phyloP scores from a whole-genome alignment of 23 tunicate species.

The Oikopleura dioica region DNA sequence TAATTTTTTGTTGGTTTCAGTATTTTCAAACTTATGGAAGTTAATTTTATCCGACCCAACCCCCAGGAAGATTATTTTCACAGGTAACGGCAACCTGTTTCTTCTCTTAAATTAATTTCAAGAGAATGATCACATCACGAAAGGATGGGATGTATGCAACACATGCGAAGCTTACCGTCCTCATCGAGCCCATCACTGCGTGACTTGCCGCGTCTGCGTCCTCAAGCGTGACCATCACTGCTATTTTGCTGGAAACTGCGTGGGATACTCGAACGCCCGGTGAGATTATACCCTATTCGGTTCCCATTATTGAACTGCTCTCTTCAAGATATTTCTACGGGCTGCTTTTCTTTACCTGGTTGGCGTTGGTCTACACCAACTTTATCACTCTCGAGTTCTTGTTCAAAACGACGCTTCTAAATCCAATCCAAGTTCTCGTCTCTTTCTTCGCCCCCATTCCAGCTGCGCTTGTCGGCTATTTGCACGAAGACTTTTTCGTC shows the following conservation, averaged over 20 bases:
- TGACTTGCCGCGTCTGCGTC: constrained; percentile 31
- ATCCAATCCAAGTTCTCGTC: constrained; percentile 22
- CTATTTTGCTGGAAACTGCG: constrained; percentile 47
- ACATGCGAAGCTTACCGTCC: neutral
- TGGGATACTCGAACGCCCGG: constrained; percentile 33
- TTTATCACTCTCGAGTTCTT: constrained; percentile 37
- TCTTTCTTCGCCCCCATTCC: neutral
- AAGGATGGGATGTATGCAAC: neutral
- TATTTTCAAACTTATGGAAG: neutral
- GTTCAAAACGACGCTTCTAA: constrained; percentile 18
- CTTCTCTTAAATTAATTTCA: neutral
- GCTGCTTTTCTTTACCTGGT: constrained; percentile 43
- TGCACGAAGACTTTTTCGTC: neutral
- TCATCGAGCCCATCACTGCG: constrained; percentile 48
- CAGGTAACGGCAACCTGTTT: neutral
- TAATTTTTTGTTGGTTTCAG: neutral
- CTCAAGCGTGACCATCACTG: constrained; percentile 83
- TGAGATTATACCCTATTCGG: too few species aligned
- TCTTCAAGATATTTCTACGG: constrained; percentile 44
- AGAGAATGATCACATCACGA: neutral
- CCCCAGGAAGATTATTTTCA: neutral
- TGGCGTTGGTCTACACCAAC: constrained; percentile 59
- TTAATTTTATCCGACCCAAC: neutral
- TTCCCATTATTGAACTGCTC: too few species aligned
- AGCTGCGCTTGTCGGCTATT: neutral